These are phyloP conservation scores for Casuarius casuarius DNA, from an alignment of 2,113 vertebrate species.

Conservation along the genomic window DNA sequence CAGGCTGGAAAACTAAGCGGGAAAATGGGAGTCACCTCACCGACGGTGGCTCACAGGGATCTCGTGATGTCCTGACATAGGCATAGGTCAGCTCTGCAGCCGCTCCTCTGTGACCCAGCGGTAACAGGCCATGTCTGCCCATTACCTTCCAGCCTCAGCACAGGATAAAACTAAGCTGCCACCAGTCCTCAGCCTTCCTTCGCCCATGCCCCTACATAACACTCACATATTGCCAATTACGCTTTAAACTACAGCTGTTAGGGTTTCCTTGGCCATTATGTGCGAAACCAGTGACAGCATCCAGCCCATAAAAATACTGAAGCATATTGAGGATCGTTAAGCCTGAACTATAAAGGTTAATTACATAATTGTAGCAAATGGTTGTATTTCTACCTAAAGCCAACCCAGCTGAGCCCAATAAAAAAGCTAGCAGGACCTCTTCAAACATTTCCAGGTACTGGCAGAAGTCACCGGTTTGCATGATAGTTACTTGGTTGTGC, in stretches of 20 bases:
- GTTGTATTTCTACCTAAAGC: conserved; percentile 40
- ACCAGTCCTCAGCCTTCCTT: background rate
- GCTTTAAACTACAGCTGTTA: background rate
- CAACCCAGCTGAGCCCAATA: conserved; percentile 37
- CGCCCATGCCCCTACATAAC: background rate
- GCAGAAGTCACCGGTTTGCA: background rate
- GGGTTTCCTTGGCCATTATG: background rate
- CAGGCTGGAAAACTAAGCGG: background rate
- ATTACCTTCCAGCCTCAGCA: background rate
- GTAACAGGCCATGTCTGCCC: background rate
- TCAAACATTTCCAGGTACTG: background rate
- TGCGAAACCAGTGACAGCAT: background rate
- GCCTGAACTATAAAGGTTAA: conserved; percentile 52
- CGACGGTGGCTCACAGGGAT: background rate
- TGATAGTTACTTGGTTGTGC: background rate
- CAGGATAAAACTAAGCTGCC: background rate
- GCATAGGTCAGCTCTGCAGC: background rate
- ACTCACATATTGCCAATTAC: background rate
- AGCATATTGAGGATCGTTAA: conserved; percentile 44
- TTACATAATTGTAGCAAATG: conserved; percentile 49
- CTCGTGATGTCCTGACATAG: background rate
- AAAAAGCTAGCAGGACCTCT: background rate
- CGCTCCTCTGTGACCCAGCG: background rate
- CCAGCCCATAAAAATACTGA: conserved; percentile 30
- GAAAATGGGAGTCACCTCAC: background rate